Conservation (phyloP, 2,797 vertebrate genomes). For the Tapera naevia region DNA sequence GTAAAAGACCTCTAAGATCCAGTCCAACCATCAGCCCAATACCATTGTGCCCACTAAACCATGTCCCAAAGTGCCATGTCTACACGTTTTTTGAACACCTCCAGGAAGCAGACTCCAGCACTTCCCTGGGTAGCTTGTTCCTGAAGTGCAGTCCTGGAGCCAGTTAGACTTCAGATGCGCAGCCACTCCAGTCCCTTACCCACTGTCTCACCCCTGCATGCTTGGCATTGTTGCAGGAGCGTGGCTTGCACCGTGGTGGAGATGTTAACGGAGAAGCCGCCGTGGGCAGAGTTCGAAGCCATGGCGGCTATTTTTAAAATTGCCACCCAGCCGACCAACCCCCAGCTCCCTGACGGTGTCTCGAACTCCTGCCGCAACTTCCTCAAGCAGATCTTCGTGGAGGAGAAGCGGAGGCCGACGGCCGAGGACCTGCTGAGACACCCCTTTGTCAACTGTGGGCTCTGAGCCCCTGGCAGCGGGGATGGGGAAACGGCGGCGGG, state of each 20-base stretch:
- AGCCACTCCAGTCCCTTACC: background rate
- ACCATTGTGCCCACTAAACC: no score
- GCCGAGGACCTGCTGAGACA: conserved; percentile 88
- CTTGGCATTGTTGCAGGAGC: conserved; percentile 77
- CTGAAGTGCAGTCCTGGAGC: background rate
- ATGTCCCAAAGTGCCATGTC: no score
- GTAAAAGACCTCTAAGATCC: no score
- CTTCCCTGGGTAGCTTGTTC: no score
- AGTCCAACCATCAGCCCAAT: no score
- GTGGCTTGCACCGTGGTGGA: conserved; percentile 93
- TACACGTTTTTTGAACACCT: no score
- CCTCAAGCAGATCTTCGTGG: conserved; percentile 89
- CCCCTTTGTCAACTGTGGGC: conserved; percentile 84
- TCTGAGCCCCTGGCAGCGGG: conserved; percentile 72
- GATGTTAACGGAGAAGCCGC: conserved; percentile 93
- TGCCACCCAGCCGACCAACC: conserved; percentile 92
- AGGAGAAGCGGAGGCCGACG: conserved; percentile 90
- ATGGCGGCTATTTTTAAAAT: conserved; percentile 97
- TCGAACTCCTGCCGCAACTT: conserved; percentile 87
- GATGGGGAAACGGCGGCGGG: background rate
- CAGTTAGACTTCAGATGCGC: rapidly evolving
- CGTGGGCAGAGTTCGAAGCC: conserved; percentile 92
- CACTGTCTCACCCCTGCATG: background rate
- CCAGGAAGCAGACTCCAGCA: no score
- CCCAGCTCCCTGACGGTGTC: conserved; percentile 84